Base-by-base conservation (phyloP, 2,888 invertebrate genomes). In the Cylindroiulus punctatus region DNA sequence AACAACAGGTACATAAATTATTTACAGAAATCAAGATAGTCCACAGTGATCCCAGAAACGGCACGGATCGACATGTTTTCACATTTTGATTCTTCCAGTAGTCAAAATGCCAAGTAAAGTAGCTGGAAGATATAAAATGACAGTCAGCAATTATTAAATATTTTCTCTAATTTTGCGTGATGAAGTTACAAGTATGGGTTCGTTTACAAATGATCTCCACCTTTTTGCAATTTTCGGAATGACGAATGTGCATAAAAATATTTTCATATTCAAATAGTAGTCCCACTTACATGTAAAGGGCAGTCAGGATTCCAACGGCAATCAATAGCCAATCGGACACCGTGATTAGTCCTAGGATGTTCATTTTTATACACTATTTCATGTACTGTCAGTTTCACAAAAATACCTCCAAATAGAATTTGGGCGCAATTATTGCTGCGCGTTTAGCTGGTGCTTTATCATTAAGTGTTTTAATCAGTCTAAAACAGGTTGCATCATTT, bases 61-160 rank as follows among this genome's bases (percentile, higher is more conserved):
- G 82, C 0, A 82, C 19, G 32, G 1, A 26, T n/a, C 4, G 4
- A 40, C n/a, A 17, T 22, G 84, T 44, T 12, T 26, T 22, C 36
- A 85, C 85, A 85, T 85, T 85, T 30, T 85, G 85, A 19, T 26
- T 32, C 22, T 85, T 36, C 85, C 85, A 85, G 26, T 52, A 85
- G 32, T 52, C 57, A 84, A 44, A 84, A 44, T 84, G 30, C 84
- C 84, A 84, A 0, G 84, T 84, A 30, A 84, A 44, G 26, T 84
- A 84, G 4, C 84, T 84, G 84, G 19, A 84, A 84, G 5, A 12
- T 2, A 86, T 1, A 81, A 26, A 7, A 85, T 22, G 0, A 57
- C 22, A n/a, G 1, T n/a, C 5, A 52, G 17, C 52, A 52, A 57
- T 14, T 12, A 44, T 44, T 44, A 44, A 8, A n/a, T n/a, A n/a